Evolutionary conservation across 1,140 invertebrate genomes (phyloP).

Genomic region (Diprion similis): DNA sequence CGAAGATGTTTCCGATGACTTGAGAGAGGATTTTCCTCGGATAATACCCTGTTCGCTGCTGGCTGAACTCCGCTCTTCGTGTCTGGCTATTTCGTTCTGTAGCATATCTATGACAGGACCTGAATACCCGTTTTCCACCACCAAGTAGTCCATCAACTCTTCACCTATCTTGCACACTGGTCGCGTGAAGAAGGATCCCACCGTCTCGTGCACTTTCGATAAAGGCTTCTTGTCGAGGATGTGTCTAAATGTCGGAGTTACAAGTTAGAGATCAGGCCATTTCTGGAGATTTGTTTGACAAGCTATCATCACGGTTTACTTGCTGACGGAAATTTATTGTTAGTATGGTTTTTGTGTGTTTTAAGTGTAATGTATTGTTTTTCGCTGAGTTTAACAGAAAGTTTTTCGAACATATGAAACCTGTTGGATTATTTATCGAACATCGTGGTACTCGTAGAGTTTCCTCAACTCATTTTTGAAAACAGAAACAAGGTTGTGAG

Average conservation of each 20-base stretch:
- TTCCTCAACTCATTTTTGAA: too few species aligned
- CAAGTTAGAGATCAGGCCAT: not conserved
- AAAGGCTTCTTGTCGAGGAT: conserved; percentile 27
- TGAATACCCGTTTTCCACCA: not conserved
- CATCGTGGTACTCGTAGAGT: too few species aligned
- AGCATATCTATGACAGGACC: not conserved
- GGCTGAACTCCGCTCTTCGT: not conserved
- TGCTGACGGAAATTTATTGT: too few species aligned
- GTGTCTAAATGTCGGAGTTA: conserved; percentile 19
- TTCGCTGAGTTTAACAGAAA: too few species aligned
- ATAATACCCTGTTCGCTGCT: not conserved
- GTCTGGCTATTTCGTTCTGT: not conserved
- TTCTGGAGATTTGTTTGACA: too few species aligned
- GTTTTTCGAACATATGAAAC: too few species aligned
- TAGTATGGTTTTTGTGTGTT: too few species aligned
- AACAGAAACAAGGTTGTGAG: too few species aligned
- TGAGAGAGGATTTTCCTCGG: not conserved
- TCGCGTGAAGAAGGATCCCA: conserved; percentile 38
- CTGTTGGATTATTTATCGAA: too few species aligned
- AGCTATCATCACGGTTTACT: too few species aligned
- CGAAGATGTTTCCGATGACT: not conserved
- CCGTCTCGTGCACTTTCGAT: conserved; percentile 28
- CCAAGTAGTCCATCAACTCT: conserved; percentile 36
- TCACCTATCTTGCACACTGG: conserved; percentile 20
- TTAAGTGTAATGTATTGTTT: too few species aligned